Evolutionary conservation across 1,140 invertebrate species (phyloP).

Genomic region (Solenopsis fugax): DNA sequence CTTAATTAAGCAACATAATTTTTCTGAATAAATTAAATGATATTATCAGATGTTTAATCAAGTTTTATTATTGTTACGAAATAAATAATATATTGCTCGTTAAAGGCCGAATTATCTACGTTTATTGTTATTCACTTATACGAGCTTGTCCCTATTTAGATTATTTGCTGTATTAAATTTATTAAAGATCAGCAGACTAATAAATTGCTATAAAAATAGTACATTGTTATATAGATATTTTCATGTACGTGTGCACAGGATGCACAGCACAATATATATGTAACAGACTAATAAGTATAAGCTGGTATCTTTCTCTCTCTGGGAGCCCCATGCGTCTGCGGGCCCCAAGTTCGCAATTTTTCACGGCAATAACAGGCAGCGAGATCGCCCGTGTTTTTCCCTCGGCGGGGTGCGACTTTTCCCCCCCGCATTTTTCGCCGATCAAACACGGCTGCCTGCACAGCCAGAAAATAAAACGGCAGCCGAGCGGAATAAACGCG

Average conservation of each 20-base stretch:
- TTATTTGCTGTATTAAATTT: too few relatives aligned
- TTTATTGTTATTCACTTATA: too few relatives aligned
- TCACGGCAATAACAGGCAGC: conserved; percentile 49
- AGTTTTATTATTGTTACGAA: too few relatives aligned
- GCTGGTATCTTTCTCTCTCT: background rate
- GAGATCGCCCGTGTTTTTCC: conserved; percentile 34
- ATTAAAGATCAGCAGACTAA: too few relatives aligned
- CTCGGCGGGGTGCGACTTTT: conserved; percentile 46
- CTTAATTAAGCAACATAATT: too few relatives aligned
- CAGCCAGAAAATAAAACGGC: conserved; percentile 46
- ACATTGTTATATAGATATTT: background rate
- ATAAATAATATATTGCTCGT: too few relatives aligned
- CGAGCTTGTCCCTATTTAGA: too few relatives aligned
- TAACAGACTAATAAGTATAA: background rate
- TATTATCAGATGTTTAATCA: too few relatives aligned
- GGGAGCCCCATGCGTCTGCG: background rate
- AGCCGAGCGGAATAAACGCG: conserved; percentile 56
- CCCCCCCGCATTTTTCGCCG: conserved; percentile 53
- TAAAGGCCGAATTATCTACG: too few relatives aligned
- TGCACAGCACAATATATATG: background rate
- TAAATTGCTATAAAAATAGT: background rate
- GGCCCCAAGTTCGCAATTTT: conserved; percentile 51
- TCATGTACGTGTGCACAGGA: background rate
- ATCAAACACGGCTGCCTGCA: conserved; percentile 55
- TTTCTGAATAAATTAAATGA: too few relatives aligned